A percentile compares a stretch with the other conserved stretches of the same genome.
These are phyloP conservation scores for Drosophila acutilabella DNA, from an alignment of 2,888 invertebrate species.

Conservation along the genomic window DNA sequence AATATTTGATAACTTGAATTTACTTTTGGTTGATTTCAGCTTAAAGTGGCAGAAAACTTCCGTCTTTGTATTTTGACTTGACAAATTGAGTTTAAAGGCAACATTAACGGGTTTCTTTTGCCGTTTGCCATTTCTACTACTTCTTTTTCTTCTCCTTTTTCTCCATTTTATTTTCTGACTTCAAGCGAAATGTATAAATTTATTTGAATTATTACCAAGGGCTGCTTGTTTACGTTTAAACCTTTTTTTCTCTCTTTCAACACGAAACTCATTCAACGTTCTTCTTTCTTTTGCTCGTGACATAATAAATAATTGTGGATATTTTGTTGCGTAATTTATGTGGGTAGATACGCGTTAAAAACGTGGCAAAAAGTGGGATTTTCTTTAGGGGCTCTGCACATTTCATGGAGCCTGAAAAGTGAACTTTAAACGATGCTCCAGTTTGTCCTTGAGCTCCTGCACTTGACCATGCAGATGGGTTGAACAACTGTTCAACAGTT, in stretches of 20 bases:
- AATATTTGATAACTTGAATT: conserved; percentile 15
- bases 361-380: conserved; percentile 12
- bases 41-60: conserved; percentile 60
- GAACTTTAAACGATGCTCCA: neutral
- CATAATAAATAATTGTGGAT: conserved; percentile 67
- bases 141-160: neutral
- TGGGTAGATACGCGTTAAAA: conserved; percentile 39
- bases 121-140: conserved; percentile 18
- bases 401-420: neutral
- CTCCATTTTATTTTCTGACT: conserved; percentile 8
- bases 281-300: conserved; percentile 34
- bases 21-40: neutral
- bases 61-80: conserved; percentile 38
- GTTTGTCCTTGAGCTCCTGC: conserved; percentile 41
- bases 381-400: neutral
- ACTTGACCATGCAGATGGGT: conserved; percentile 46
- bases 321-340: conserved; percentile 65
- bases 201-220: conserved; percentile 66
- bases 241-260: conserved; percentile 61
- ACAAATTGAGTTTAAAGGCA: conserved; percentile 65
- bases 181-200: conserved; percentile 54
- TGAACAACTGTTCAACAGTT: conserved; percentile 15
- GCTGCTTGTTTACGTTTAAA: conserved; percentile 46
- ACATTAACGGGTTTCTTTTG: conserved; percentile 56
- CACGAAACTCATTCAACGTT: conserved; percentile 43